Evolutionary conservation across 2,888 invertebrate species (phyloP), one percentile per base, ranked within the genome.

Genomic region (Campaea margaritaria): DNA sequence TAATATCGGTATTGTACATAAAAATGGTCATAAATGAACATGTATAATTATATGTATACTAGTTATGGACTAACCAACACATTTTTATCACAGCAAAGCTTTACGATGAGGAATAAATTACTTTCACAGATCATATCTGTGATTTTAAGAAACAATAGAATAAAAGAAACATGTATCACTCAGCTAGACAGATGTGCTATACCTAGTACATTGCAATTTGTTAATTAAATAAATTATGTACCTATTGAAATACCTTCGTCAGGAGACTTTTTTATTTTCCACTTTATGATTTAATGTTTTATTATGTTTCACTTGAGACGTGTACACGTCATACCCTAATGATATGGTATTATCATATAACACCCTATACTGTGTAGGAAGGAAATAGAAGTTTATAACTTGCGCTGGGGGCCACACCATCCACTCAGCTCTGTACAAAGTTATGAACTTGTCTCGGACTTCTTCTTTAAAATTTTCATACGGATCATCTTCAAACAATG

Each of bases 341-440:
- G 97, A 97, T 80, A 98, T 95, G 0, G 95, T 94, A 81, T 96
- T 98, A 81, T 98, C 98, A 85, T 98, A 99, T 27, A 99, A 91
- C 34, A 99, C 97, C 75, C 99, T 93, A 84, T 95, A 98, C 74
- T 93, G 95, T 9, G 96, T 95, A 2, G 98, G 97, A 70, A 99
- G 85, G 78, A 96, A 95, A 82, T 96, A 97, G 86, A 99, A 99
- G 86, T 99, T 99, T 21, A 99, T 93, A 42, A 97, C 90, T 86
- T 99, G 99, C 0, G 98, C 98, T 0, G 97, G 96, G 0, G 99
- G 98, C 98, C 99, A 99, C 7, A 99, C 94, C 65, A 97, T 87
- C 97, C 98, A 98, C 82, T 99, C 99, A 0, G 97, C 98, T 14
- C 94, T 89, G 79, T 98, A 98, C 28, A 99, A 87, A 67, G 93